Evolutionary conservation across 2,888 invertebrate species (phyloP).

Genomic region (Leptopterna dolabrata): DNA sequence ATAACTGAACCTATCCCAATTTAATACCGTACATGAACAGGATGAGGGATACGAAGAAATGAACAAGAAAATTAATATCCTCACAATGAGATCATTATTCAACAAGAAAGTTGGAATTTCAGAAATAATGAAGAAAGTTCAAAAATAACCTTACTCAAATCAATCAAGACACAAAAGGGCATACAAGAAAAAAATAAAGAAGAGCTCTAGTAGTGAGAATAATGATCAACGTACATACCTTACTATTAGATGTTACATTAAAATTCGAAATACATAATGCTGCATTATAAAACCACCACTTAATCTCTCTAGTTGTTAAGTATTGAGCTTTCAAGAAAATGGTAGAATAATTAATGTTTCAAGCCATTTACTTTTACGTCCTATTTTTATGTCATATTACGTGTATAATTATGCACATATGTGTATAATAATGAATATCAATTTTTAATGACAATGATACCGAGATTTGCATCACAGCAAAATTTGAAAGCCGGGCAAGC

Average conservation of each 20-base stretch:
- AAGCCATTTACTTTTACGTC: neutral
- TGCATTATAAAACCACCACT: neutral
- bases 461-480: neutral
- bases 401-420: too few relatives aligned
- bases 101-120: neutral
- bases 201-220: neutral
- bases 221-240: neutral
- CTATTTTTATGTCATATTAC: too few relatives aligned
- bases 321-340: slow-evolving; percentile 3
- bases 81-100: neutral
- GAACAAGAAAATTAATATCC: neutral
- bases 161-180: neutral
- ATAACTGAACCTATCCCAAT: neutral
- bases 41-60: neutral
- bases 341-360: neutral
- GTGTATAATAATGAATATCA: neutral
- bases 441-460: neutral
- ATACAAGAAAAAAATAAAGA: neutral
- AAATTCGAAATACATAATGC: neutral
- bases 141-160: neutral
- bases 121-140: neutral
- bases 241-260: neutral
- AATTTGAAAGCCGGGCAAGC: neutral
- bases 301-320: neutral
- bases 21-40: neutral